Evolutionary conservation across 2,888 invertebrate genomes (phyloP), one percentile per base, ranked within the genome.

Genomic region (Andrena praecox): DNA sequence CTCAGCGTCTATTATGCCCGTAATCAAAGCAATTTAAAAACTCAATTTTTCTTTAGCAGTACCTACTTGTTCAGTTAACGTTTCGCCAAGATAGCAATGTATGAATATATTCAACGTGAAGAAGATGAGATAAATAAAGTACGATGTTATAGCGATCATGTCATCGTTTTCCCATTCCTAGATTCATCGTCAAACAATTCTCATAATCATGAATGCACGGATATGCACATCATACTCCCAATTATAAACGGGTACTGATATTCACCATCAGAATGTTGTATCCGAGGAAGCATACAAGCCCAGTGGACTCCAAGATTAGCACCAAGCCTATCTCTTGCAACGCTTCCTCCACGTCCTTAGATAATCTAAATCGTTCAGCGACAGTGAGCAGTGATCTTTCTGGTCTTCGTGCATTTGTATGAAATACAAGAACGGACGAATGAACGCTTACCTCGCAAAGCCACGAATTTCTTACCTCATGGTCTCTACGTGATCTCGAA

Each of bases 61-160:
- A 91, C 91, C 86, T 83, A 91, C 91, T 85, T 91, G 85, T 70
- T 91, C 89, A 0, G 89, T 85, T 6, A 92, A 80, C 78, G 88
- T 72, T 86, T 92, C 91, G 0, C 92, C 91, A 60, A 92, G 91
- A 77, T 90, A 91, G 73, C 92, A 92, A 79, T 91, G 90, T 85
- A 93, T 89, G 12, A 90, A 90, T 68, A 92, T 90, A 66, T 92
- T 92, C 63, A 91, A 91, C 0, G 87, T 91, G 64, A 93, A 87
- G 1, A 92, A 91, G 16, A 89, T 66, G 1, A 91, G 71, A 1
- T 91, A 81, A 16, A 89, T 84, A 35, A 88, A 78, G 67, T 89
- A 92, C 0, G 92, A 91, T 7, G 88, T 24, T 56, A 71, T 29
- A 4, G 48, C 20, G n/a, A 56, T n/a, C 1, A 2, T 20, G 29